These are phyloP conservation scores for Centruroides vittatus DNA, from an alignment of 1,140 invertebrate species.

Conservation along the genomic window DNA sequence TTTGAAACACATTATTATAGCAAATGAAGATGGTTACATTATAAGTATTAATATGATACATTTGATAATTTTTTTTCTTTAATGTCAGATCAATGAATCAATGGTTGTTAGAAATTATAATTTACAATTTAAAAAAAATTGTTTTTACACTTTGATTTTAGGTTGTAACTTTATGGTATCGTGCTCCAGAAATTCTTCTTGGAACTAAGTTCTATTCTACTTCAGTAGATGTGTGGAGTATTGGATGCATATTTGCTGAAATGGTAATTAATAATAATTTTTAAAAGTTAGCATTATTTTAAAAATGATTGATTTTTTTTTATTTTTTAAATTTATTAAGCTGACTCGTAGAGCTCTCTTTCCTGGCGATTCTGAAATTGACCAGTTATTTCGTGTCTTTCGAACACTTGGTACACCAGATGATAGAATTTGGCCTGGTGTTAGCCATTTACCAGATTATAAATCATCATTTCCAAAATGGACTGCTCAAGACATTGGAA, in stretches of 20 bases:
- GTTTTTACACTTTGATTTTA: slow-evolving; percentile 8
- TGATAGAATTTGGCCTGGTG: slow-evolving; percentile 79
- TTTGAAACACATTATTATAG: no score
- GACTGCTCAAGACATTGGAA: slow-evolving; percentile 35
- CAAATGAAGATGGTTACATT: no score
- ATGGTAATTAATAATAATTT: slow-evolving; percentile 46
- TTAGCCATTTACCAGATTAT: slow-evolving; percentile 70
- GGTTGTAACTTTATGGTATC: slow-evolving; percentile 93
- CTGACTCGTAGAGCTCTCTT: slow-evolving; percentile 65
- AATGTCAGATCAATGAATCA: no score
- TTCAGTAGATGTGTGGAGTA: slow-evolving; percentile 86
- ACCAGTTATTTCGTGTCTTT: slow-evolving; percentile 89
- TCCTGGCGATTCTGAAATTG: slow-evolving; percentile 93
- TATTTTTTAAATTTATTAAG: slow-evolving; percentile 22
- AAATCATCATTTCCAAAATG: slow-evolving; percentile 79
- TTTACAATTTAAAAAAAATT: no score
- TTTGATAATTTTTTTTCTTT: no score
- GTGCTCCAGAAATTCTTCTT: slow-evolving; percentile 86
- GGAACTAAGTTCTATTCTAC: slow-evolving; percentile 79
- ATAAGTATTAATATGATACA: no score
- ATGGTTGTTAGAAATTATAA: no score
- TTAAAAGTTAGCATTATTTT: neutral
- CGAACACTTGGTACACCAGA: slow-evolving; percentile 75
- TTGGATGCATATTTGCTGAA: slow-evolving; percentile 88
- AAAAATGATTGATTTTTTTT: neutral